phyloP scores from a whole-genome alignment of 2,888 invertebrate species.

The Plemyria rubiginata region DNA sequence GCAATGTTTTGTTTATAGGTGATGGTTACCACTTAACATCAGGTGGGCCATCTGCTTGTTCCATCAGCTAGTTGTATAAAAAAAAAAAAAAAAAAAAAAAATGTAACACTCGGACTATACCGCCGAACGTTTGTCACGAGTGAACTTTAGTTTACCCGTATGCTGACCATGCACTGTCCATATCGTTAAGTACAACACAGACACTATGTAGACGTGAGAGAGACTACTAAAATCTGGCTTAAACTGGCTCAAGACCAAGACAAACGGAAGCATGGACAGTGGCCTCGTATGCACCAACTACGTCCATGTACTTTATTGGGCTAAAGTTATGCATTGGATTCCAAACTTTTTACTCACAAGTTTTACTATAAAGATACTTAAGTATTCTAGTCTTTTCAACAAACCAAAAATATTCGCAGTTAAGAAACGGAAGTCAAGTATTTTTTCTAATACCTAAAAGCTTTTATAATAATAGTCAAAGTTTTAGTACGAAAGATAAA shows the following conservation, averaged over 20 bases:
- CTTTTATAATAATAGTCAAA: too few species aligned
- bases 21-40: too few species aligned
- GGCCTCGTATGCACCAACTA: constrained; percentile 27
- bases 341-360: constrained; percentile 29
- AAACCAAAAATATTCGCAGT: constrained; percentile 15
- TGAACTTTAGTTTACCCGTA: constrained; percentile 26
- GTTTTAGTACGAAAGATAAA: too few species aligned
- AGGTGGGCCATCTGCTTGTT: too few species aligned
- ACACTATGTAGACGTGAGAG: constrained; percentile 31
- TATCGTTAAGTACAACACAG: constrained; percentile 32
- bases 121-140: constrained; percentile 17
- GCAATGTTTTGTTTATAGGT: too few species aligned
- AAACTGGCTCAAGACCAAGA: constrained; percentile 44
- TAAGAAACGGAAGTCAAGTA: constrained; percentile 8
- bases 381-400: constrained; percentile 11
- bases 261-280: constrained; percentile 38
- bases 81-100: too few species aligned
- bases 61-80: too few species aligned
- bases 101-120: constrained; percentile 11
- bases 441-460: constrained; percentile 27
- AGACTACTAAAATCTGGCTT: constrained; percentile 36
- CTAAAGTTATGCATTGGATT: constrained; percentile 30
- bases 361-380: constrained; percentile 13
- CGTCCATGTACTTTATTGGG: constrained; percentile 31
- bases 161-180: constrained; percentile 24